phyloP scores from a whole-genome alignment of 2,797 vertebrate genomes.

The Decapterus maruadsi region DNA sequence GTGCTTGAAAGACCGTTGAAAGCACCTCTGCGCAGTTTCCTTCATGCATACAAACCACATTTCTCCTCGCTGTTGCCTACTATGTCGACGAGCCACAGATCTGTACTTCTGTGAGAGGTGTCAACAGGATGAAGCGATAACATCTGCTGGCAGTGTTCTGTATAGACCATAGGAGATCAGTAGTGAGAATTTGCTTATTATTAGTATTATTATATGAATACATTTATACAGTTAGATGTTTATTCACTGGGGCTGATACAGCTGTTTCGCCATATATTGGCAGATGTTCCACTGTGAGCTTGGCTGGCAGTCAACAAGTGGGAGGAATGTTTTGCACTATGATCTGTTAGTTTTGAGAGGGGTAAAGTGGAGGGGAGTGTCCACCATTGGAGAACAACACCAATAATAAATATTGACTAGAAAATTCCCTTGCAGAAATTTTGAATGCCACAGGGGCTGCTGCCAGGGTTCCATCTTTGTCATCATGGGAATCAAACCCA shows the following conservation, averaged over 20 bases:
- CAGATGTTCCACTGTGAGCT: constrained; percentile 4
- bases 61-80: constrained; percentile 5
- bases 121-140: constrained; percentile 69
- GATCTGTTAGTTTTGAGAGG: constrained; percentile 14
- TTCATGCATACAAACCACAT: constrained; percentile 41
- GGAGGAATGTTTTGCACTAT: constrained; percentile 10
- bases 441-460: too few species aligned
- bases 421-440: too few species aligned
- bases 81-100: constrained; percentile 15
- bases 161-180: not conserved
- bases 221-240: not conserved
- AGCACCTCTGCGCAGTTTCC: constrained; percentile 46
- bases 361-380: not conserved
- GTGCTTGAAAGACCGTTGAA: constrained; percentile 8
- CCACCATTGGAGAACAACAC: not conserved
- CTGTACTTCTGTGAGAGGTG: constrained; percentile 50
- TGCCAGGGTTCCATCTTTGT: too few species aligned
- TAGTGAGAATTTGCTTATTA: not conserved
- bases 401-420: not conserved
- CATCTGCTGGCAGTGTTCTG: constrained; percentile 36
- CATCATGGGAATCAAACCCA: too few species aligned
- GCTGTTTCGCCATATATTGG: not conserved
- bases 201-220: too few species aligned
- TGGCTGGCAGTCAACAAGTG: constrained; percentile 13
- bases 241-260: not conserved